A percentile compares a stretch with the other conserved stretches of the same genome.
These are phyloP conservation scores for Heliconius cydno DNA, from an alignment of 2,888 invertebrate species.

Conservation along the genomic window DNA sequence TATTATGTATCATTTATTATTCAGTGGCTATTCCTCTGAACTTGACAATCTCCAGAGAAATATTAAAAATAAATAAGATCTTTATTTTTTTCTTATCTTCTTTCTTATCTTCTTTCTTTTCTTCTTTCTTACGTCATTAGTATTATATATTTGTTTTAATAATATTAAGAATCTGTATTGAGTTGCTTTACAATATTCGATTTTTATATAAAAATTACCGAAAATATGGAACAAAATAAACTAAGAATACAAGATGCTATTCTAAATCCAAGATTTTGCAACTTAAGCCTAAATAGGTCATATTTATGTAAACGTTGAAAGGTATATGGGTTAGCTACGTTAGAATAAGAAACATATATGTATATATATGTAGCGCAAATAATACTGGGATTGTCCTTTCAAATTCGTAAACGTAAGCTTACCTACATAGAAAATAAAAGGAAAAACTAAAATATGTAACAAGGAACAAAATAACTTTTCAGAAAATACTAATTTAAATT, in stretches of 20 bases:
- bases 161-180: too few species aligned
- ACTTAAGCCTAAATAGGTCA: not conserved
- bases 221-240: not conserved
- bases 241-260: not conserved
- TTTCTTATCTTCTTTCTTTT: too few species aligned
- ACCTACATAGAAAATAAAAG: not conserved
- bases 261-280: conserved; percentile 2
- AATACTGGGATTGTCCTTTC: not conserved
- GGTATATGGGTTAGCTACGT: conserved; percentile 7
- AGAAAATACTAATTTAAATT: conserved; percentile 10
- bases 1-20: conserved; percentile 14
- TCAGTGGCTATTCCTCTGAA: not conserved
- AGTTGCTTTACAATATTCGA: not conserved
- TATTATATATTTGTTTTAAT: too few species aligned
- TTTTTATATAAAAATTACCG: not conserved
- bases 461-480: too few species aligned
- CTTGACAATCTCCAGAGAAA: not conserved
- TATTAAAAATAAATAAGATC: too few species aligned
- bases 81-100: too few species aligned
- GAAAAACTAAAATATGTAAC: not conserved
- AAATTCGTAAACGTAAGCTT: not conserved
- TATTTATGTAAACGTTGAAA: conserved; percentile 5
- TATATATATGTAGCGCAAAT: not conserved
- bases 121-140: too few species aligned
- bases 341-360: not conserved